Percentiles rank a stretch among this genome's conserved stretches.
Conservation (phyloP, 2,797 vertebrate species). For the Manis pentadactyla region DNA sequence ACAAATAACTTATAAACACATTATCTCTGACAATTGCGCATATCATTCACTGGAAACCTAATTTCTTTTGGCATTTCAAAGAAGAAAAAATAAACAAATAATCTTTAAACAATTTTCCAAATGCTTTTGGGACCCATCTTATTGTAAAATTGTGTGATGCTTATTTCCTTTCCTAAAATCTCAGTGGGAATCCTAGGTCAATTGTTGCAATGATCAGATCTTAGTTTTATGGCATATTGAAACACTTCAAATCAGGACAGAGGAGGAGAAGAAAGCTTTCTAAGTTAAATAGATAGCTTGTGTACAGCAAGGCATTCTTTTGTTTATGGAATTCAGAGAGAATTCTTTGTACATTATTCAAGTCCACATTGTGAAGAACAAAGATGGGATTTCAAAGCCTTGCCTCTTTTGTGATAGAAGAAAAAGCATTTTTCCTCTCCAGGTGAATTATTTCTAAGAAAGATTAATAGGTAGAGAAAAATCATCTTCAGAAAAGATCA, state of each 20-base stretch:
- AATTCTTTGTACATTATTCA: constrained; percentile 75
- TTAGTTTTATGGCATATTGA: constrained; percentile 24
- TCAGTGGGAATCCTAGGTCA: neutral
- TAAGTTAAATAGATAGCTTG: constrained; percentile 79
- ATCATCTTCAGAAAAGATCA: constrained; percentile 76
- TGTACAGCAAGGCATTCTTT: constrained; percentile 73
- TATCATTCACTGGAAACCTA: neutral
- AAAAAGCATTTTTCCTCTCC: constrained; percentile 79
- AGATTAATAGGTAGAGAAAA: constrained; percentile 80
- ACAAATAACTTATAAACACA: neutral
- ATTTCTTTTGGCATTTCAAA: neutral
- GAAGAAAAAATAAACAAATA: neutral
- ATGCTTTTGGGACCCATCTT: neutral
- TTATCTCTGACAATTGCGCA: neutral
- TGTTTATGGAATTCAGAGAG: constrained; percentile 83
- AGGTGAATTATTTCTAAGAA: constrained; percentile 80
- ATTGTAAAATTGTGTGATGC: neutral
- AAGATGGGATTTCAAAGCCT: constrained; percentile 84
- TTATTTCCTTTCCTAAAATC: constrained; percentile 27
- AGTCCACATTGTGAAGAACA: constrained; percentile 64
- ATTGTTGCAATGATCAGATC: constrained; percentile 39
- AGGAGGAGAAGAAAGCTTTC: constrained; percentile 69
- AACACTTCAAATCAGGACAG: constrained; percentile 76
- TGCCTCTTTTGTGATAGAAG: constrained; percentile 77
- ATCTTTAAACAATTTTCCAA: neutral